Percentiles rank a stretch among this genome's conserved stretches.
Conservation (phyloP, 2,888 invertebrate genomes). For the Tetragnatha montana region DNA sequence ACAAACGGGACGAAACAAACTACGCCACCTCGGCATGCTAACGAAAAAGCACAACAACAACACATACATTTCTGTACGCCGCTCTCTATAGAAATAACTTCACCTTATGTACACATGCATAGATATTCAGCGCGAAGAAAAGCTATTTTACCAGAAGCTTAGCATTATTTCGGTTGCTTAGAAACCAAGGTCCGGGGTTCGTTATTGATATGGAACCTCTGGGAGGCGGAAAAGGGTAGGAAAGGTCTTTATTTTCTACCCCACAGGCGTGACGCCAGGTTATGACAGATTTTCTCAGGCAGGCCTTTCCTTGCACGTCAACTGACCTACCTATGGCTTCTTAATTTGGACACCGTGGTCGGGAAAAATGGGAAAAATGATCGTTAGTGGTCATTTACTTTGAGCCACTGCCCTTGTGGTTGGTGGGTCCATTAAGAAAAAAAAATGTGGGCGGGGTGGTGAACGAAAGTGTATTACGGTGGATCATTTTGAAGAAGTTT, state of each 20-base stretch:
- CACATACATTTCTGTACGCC: not conserved
- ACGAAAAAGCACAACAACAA: too few species aligned
- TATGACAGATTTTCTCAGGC: conserved; percentile 31
- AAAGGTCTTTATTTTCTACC: conserved; percentile 43
- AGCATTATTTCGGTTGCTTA: conserved; percentile 42
- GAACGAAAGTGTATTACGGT: too few species aligned
- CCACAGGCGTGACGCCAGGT: conserved; percentile 38
- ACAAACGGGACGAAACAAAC: too few species aligned
- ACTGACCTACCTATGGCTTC: conserved; percentile 27
- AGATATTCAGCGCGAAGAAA: conserved; percentile 34
- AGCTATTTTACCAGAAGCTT: conserved; percentile 32
- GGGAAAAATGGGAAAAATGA: conserved; percentile 19
- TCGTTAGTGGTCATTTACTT: conserved; percentile 25
- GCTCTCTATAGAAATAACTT: conserved; percentile 18
- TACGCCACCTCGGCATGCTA: too few species aligned
- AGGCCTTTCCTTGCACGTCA: conserved; percentile 8
- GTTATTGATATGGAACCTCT: conserved; percentile 47
- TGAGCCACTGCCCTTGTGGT: not conserved
- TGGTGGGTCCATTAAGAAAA: not conserved
- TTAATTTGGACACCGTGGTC: conserved; percentile 38
- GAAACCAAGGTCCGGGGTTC: conserved; percentile 27
- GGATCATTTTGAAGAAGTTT: too few species aligned
- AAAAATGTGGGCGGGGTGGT: not conserved
- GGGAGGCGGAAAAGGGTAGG: conserved; percentile 1
- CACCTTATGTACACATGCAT: not conserved